A percentile compares a stretch with the other conserved stretches of the same genome.
Conservation (phyloP, 2,113 vertebrate species). For the Sinosuthora webbiana region DNA sequence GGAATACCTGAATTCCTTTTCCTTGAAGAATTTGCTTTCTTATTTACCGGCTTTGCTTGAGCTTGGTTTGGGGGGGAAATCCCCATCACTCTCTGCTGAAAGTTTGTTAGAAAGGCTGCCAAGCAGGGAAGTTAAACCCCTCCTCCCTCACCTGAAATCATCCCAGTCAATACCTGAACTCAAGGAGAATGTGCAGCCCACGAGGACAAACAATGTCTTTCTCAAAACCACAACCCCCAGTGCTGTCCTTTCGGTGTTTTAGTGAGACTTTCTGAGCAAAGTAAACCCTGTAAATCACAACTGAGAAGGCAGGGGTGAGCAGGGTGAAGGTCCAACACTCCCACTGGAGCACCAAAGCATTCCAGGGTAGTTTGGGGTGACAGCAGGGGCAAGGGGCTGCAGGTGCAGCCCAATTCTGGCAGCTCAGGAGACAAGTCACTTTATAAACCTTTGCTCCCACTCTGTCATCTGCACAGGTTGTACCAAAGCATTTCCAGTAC, state of each 20-base stretch:
- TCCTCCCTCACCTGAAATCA: not conserved
- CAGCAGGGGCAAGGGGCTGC: not conserved
- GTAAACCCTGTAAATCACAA: not conserved
- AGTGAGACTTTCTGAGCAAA: not conserved
- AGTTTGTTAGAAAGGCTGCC: not conserved
- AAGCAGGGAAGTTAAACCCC: not conserved
- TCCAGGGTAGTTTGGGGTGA: not conserved
- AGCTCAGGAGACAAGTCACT: not conserved
- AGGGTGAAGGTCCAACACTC: not conserved
- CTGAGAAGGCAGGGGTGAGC: not conserved
- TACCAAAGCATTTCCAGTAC: not conserved
- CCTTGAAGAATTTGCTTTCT: not conserved
- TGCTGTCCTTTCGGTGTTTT: rapidly evolving
- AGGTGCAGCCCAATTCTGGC: not conserved
- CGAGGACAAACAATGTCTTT: not conserved
- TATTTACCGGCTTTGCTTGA: not conserved
- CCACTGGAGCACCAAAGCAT: not conserved
- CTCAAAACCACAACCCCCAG: not conserved
- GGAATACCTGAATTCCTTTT: not conserved
- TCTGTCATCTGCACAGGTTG: not conserved
- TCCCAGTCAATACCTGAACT: not conserved
- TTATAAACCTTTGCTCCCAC: not conserved
- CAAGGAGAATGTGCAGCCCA: not conserved
- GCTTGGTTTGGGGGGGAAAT: not conserved
- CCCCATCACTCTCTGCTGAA: not conserved